Conservation (phyloP, 1,140 invertebrate species). For the Orussus abietinus region DNA sequence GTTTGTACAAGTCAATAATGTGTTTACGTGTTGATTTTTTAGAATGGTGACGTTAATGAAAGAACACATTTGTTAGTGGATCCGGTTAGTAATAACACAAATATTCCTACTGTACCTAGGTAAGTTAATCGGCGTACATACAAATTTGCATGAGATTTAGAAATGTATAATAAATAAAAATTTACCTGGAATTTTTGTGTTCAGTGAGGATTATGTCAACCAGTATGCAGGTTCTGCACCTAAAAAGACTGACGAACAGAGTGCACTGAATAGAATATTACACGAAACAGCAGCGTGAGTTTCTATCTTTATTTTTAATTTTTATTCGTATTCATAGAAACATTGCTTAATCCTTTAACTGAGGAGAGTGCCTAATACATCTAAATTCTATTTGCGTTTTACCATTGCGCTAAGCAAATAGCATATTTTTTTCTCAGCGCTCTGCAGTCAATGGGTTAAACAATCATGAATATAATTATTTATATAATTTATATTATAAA, state of each 20-base stretch:
- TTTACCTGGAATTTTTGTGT: conserved; percentile 14
- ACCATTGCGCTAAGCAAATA: no score
- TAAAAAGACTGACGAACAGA: conserved; percentile 83
- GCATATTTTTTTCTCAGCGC: neutral
- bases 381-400: no score
- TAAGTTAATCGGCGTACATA: conserved; percentile 25
- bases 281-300: conserved; percentile 85
- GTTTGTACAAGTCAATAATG: no score
- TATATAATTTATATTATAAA: conserved; percentile 12
- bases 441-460: neutral
- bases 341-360: no score
- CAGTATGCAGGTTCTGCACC: conserved; percentile 63
- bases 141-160: conserved; percentile 2
- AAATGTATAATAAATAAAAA: conserved; percentile 5
- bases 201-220: conserved; percentile 63
- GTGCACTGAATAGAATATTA: conserved; percentile 78
- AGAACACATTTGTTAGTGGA: conserved; percentile 66
- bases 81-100: conserved; percentile 64
- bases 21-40: conserved; percentile 24
- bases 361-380: no score
- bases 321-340: no score
- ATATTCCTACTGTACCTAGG: conserved; percentile 60
- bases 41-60: conserved; percentile 63
- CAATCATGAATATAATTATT: conserved; percentile 6
- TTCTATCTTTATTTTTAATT: conserved; percentile 12